Evolutionary conservation across 2,797 vertebrate species (phyloP).

Genomic region (Oreonectes daqikongensis): DNA sequence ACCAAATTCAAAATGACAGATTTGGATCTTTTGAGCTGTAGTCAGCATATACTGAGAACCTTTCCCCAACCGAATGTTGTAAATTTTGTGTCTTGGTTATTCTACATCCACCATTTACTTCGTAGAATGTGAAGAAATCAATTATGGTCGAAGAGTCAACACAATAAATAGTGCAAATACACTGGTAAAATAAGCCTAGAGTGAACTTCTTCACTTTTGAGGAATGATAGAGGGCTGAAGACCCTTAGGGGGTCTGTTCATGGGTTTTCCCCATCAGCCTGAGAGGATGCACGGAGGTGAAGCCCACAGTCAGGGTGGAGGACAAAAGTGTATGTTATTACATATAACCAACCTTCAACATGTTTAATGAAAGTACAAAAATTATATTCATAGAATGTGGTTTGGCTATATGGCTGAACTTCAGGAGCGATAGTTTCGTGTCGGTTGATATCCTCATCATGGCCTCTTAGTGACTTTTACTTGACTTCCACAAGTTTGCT

Average conservation of each 20-base stretch:
- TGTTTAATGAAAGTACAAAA: constrained; percentile 35
- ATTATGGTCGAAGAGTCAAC: constrained; percentile 30
- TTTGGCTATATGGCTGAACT: constrained; percentile 34
- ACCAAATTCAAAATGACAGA: constrained; percentile 9
- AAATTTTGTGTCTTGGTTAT: constrained; percentile 32
- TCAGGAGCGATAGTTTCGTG: constrained; percentile 38
- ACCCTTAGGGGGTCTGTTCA: constrained; percentile 20
- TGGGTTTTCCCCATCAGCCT: constrained; percentile 33
- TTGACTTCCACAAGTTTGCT: constrained; percentile 41
- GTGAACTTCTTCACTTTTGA: constrained; percentile 35
- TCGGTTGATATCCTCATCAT: constrained; percentile 37
- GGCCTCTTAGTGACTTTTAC: constrained; percentile 43
- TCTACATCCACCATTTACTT: constrained; percentile 38
- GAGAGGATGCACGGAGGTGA: constrained; percentile 42
- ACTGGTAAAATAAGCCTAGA: neutral
- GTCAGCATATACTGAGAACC: constrained; percentile 10
- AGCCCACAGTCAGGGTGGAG: constrained; percentile 39
- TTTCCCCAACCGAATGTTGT: constrained; percentile 22
- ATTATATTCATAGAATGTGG: constrained; percentile 45
- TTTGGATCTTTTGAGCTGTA: constrained; percentile 11
- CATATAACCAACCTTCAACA: neutral
- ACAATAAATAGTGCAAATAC: constrained; percentile 20
- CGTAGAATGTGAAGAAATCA: constrained; percentile 33
- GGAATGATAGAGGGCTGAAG: neutral
- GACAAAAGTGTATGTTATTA: constrained; percentile 36